Evolutionary conservation across 2,113 vertebrate species (phyloP), one percentile per base, ranked within the genome.

Genomic region (Dasypus novemcinctus): DNA sequence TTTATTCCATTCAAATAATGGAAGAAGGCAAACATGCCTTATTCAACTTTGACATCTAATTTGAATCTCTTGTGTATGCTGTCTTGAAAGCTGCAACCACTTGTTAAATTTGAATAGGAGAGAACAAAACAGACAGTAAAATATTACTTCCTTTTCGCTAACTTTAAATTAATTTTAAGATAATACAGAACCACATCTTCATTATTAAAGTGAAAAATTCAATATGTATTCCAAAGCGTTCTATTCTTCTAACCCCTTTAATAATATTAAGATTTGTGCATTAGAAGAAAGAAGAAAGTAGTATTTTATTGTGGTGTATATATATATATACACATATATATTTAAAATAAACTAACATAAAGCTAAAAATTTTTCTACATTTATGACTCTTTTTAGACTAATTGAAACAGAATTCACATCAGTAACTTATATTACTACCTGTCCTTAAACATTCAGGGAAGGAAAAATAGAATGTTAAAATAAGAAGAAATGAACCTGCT

Each of bases 121-220:
- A 29, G 95, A 97, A 92, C 68, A 68, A 64, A 96, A 83, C 41
- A 91, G 36, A 49, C 52, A 89, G 61, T 90, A 74, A 61, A 96
- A 25, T 93, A 96, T 91, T 96, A 69, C 71, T 95, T 4, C 43
- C 95, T 96, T 88, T 83, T 36, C 27, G 25, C 90, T 95, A 11
- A 33, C 20, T 97, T 96, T 63, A 92, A 75, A 46, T 97, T 52
- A 94, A 96, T 95, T 97, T 93, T 57, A 84, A 57, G 31, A 41
- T 91, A 87, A 64, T 2, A 31, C 72, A 96, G 75, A 95, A 72
- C 25, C 23, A 52, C 9, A 87, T 91, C 92, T 94, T 96, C 66
- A 96, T 97, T 95, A 96, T 96, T 90, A 75, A 96, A 96, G 87
- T 61, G 66, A 74, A 59, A 95, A 97, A 96, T 87, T 92, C 78